phyloP scores from a whole-genome alignment of 2,888 invertebrate species.

The Hirudinaria manillensis region DNA sequence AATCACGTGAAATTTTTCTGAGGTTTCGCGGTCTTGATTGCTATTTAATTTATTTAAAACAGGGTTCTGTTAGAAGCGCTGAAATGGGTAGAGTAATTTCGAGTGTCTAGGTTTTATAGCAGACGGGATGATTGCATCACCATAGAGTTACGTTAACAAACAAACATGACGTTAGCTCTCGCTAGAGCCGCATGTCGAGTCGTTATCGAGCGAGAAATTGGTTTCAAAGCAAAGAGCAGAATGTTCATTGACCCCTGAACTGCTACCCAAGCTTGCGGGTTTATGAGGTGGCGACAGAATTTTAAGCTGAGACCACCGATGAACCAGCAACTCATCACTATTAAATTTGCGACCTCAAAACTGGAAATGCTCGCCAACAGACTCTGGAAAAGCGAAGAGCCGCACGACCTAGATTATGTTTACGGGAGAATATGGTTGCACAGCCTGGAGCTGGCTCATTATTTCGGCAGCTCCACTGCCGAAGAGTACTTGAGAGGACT shows the following conservation, averaged over 20 bases:
- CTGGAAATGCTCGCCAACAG: slow-evolving; percentile 29
- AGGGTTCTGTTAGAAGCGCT: not conserved
- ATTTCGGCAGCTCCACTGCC: slow-evolving; percentile 15
- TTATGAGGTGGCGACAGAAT: not conserved
- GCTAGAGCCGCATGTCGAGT: not conserved
- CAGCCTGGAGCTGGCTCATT: slow-evolving; percentile 22
- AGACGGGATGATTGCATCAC: slow-evolving; percentile 12
- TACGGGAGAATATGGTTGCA: slow-evolving; percentile 28
- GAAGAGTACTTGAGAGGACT: not conserved
- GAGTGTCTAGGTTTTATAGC: slow-evolving; percentile 1
- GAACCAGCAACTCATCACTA: slow-evolving; percentile 9
- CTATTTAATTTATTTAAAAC: too few relatives aligned
- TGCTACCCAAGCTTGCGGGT: not conserved
- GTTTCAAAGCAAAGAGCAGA: not conserved
- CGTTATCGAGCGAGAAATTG: not conserved
- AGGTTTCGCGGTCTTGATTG: too few relatives aligned
- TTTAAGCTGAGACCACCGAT: not conserved
- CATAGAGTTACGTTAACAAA: slow-evolving; percentile 22
- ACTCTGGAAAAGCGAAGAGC: slow-evolving; percentile 26
- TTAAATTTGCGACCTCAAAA: slow-evolving; percentile 22
- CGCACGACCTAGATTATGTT: slow-evolving; percentile 28
- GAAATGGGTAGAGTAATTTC: not conserved
- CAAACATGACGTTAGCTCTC: slow-evolving; percentile 17
- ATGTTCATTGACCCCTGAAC: not conserved
- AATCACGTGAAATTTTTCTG: too few relatives aligned